A percentile compares a stretch with the other conserved stretches of the same genome.
Conservation (phyloP, 1,140 invertebrate species). For the Macrotrachela quadricornifera region DNA sequence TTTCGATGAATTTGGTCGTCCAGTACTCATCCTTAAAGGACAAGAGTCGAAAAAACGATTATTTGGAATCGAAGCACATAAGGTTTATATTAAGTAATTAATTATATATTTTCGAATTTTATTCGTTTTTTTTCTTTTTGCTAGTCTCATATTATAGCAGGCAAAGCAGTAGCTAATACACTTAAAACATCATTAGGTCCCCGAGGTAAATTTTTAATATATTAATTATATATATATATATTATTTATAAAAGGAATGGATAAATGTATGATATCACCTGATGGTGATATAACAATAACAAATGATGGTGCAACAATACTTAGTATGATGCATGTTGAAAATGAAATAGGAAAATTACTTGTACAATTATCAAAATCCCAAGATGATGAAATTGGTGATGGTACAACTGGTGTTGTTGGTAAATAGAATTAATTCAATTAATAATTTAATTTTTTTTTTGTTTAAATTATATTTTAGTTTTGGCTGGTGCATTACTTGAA, state of each 20-base stretch:
- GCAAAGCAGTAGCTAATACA: slow-evolving; percentile 62
- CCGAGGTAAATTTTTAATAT: not conserved
- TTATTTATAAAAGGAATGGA: slow-evolving; percentile 44
- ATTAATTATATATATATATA: too few species aligned
- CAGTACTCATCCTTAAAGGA: slow-evolving; percentile 86
- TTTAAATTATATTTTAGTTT: slow-evolving; percentile 26
- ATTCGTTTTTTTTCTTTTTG: slow-evolving; percentile 16
- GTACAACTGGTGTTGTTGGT: slow-evolving; percentile 84
- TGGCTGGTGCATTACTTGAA: slow-evolving; percentile 74
- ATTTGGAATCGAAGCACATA: slow-evolving; percentile 81
- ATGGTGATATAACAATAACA: slow-evolving; percentile 91
- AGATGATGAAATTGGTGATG: slow-evolving; percentile 98
- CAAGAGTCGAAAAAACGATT: slow-evolving; percentile 82
- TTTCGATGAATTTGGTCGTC: slow-evolving; percentile 91
- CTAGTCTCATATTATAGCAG: slow-evolving; percentile 89
- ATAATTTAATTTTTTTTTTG: too few species aligned
- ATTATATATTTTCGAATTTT: not conserved
- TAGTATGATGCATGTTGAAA: slow-evolving; percentile 95
- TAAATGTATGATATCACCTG: slow-evolving; percentile 85
- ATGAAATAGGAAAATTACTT: slow-evolving; percentile 89
- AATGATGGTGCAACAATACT: slow-evolving; percentile 99
- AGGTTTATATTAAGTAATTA: slow-evolving; percentile 35
- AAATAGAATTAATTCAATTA: too few species aligned
- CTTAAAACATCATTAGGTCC: slow-evolving; percentile 83
- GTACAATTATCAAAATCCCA: slow-evolving; percentile 94